phyloP scores from a whole-genome alignment of 2,797 vertebrate species.

The Pampus argenteus region DNA sequence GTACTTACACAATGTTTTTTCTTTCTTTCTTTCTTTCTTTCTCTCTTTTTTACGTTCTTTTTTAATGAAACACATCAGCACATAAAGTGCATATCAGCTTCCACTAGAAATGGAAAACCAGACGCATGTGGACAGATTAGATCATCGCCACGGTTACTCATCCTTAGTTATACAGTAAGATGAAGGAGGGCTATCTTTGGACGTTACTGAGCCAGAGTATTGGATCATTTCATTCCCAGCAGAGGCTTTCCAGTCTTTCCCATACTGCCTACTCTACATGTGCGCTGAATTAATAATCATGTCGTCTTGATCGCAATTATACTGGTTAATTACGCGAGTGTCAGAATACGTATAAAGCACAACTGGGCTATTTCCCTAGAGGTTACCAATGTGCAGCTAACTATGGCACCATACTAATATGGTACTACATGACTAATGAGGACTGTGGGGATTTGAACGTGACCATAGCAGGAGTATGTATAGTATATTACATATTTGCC shows the following conservation, averaged over 20 bases:
- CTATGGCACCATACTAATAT: conserved; percentile 24
- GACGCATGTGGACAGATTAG: conserved; percentile 2
- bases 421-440: conserved; percentile 55
- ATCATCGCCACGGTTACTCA: conserved; percentile 4
- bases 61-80: conserved; percentile 6
- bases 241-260: conserved; percentile 2
- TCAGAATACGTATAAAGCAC: conserved; percentile 47
- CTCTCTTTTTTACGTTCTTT: background rate
- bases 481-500: conserved; percentile 17
- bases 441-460: conserved; percentile 45
- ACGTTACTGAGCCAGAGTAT: background rate
- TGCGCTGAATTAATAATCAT: conserved; percentile 45
- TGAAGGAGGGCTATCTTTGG: background rate
- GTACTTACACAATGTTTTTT: background rate
- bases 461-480: background rate
- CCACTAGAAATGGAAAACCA: background rate
- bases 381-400: conserved; percentile 15
- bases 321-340: conserved; percentile 55
- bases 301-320: conserved; percentile 49
- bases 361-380: conserved; percentile 48
- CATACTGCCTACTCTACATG: background rate
- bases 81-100: conserved; percentile 15
- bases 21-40: no score
- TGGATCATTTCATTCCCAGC: conserved; percentile 16
- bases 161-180: background rate